Base-by-base conservation (phyloP, 2,113 vertebrate genomes). In the Lota lota region DNA sequence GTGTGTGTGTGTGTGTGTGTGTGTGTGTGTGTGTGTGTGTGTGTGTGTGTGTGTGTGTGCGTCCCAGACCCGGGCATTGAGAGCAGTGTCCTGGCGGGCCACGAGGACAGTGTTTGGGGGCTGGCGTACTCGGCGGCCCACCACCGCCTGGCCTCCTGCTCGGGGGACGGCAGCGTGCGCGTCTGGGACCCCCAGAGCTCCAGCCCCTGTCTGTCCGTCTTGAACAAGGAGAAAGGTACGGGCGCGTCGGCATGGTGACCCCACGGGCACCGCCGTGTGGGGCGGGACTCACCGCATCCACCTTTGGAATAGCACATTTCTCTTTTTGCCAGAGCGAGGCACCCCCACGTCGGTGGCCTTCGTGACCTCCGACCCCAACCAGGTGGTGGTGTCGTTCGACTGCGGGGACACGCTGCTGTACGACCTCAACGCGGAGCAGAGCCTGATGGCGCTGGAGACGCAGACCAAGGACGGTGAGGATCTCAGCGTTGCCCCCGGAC, bases 321-420 rank as follows among this genome's bases (percentile, higher is more conserved):
- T 47, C 12, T 64, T 63, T 11, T 22, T 59, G 4, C 10, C 84
- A 97, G 95, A 95, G n/a, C 92, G 94, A 0, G 94, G 94, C 3
- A 91, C 90, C 14, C 94, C 95, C 51, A 96, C 95, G 28, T 97
- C 95, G 0, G 90, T 97, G 73, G 92, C 94, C 36, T 97, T 97
- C 66, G 91, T 93, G 77, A 93, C 87, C 70, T 89, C 90, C 1
- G 93, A 97, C 61, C 91, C 92, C 7, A 80, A 85, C 57, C 94
- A 95, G 51, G 78, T 89, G 0, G 95, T 94, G 63, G 93, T 90
- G 1, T 94, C 95, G 0, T 97, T 93, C 70, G 90, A 91, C 40
- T 87, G 83, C 0, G 95, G 95, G 0, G 85, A 93, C 58, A 91
- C 92, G 0, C 74, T 95, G 21, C 89, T 97, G 0, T 96, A 95